Conservation (phyloP, 2,113 vertebrate species). For the Capricornis sumatraensis region DNA sequence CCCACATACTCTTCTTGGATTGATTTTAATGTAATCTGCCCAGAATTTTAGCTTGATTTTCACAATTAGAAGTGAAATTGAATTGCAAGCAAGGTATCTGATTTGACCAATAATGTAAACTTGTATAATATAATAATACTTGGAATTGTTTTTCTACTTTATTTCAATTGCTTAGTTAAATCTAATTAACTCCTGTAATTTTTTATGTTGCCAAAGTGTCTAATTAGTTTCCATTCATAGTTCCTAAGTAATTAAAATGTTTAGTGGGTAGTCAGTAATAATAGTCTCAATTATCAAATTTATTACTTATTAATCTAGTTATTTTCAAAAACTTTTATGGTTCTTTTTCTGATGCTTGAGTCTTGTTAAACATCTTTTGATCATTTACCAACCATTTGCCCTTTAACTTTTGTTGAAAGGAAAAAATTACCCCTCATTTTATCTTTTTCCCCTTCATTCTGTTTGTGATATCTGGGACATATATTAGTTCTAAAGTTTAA, state of each 20-base stretch:
- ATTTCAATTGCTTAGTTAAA: background rate
- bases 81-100: constrained; percentile 16
- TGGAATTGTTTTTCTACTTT: constrained; percentile 6
- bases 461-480: background rate
- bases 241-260: background rate
- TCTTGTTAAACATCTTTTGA: background rate
- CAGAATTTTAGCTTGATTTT: constrained; percentile 52
- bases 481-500: background rate
- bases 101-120: constrained; percentile 28
- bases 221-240: constrained; percentile 19
- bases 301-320: background rate
- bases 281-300: background rate
- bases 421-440: background rate
- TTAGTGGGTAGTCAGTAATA: background rate
- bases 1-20: constrained; percentile 22
- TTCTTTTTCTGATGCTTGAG: background rate
- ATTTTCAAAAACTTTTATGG: background rate
- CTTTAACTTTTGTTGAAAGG: constrained; percentile 10
- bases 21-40: constrained; percentile 21
- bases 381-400: background rate
- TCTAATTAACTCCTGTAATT: background rate
- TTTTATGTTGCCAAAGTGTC: background rate
- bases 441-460: background rate
- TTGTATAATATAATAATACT: background rate
- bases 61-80: constrained; percentile 25